These are phyloP conservation scores for Setipinna tenuifilis DNA, from an alignment of 2,797 vertebrate genomes.

Conservation along the genomic window DNA sequence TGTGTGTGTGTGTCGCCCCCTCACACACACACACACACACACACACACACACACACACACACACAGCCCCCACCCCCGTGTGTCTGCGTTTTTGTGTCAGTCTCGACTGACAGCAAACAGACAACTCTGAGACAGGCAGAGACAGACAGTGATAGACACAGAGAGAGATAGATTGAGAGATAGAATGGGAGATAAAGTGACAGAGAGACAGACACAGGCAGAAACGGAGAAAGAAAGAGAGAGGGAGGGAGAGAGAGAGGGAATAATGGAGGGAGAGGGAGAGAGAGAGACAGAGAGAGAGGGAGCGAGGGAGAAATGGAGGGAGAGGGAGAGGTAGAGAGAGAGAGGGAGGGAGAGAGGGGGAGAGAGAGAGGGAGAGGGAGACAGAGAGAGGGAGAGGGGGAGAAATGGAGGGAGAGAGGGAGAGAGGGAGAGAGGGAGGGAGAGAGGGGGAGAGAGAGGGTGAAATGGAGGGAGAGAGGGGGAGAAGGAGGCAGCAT, in stretches of 20 bases:
- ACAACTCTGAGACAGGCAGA: background rate
- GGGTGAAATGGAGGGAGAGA: no score
- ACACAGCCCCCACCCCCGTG: background rate
- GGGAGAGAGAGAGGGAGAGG: background rate
- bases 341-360: background rate
- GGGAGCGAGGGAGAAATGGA: no score
- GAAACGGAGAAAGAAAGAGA: background rate
- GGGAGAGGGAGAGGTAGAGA: background rate
- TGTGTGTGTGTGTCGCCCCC: no score
- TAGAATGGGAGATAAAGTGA: background rate
- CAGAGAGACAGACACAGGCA: background rate
- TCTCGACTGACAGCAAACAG: constrained; percentile 5
- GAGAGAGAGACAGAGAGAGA: background rate
- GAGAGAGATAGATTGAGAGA: background rate
- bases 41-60: no score
- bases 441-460: no score
- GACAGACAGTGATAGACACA: background rate
- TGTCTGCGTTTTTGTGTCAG: background rate
- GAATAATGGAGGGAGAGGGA: no score
- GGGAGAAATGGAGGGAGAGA: no score
- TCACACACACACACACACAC: no score
- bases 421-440: no score
- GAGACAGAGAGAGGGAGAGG: background rate
- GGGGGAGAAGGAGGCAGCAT: background rate
- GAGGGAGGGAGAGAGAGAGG: background rate